Evolutionary conservation across 1,140 invertebrate species (phyloP).

Genomic region (Diorhabda carinulata): DNA sequence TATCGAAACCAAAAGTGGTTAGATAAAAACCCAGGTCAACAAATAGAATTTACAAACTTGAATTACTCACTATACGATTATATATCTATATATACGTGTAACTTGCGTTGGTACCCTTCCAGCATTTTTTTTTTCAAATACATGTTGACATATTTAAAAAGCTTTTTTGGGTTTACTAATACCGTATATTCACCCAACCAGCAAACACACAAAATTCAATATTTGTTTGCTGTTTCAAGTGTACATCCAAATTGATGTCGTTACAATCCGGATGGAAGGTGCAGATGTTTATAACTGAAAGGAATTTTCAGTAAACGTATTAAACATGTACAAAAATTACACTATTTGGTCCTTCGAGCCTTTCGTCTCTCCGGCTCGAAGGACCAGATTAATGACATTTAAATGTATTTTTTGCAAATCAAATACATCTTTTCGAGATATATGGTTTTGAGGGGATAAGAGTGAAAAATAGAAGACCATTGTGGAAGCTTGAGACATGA

Average conservation of each 20-base stretch:
- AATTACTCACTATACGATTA: conserved; percentile 26
- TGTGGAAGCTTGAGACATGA: too few species aligned
- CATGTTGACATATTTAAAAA: conserved; percentile 36
- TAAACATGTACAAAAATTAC: too few species aligned
- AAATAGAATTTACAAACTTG: conserved; percentile 25
- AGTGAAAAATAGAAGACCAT: too few species aligned
- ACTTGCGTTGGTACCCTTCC: conserved; percentile 41
- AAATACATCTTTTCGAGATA: too few species aligned
- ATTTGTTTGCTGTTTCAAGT: conserved; percentile 29
- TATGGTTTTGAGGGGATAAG: too few species aligned
- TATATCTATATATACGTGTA: conserved; percentile 6
- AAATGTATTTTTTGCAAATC: too few species aligned
- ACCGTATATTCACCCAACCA: not conserved
- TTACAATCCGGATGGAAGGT: conserved; percentile 32
- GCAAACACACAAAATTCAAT: conserved; percentile 4
- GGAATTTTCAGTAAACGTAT: too few species aligned
- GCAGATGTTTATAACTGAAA: conserved; percentile 27
- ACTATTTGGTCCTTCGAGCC: too few species aligned
- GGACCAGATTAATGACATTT: too few species aligned
- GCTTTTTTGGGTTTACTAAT: conserved; percentile 41
- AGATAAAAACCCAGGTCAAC: not conserved
- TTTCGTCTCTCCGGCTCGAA: too few species aligned
- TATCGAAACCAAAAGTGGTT: too few species aligned
- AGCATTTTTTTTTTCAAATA: conserved; percentile 33
- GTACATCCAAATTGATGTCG: conserved; percentile 30